Base-by-base conservation (phyloP, 1,140 invertebrate genomes). In the Drosophila ironensis region DNA sequence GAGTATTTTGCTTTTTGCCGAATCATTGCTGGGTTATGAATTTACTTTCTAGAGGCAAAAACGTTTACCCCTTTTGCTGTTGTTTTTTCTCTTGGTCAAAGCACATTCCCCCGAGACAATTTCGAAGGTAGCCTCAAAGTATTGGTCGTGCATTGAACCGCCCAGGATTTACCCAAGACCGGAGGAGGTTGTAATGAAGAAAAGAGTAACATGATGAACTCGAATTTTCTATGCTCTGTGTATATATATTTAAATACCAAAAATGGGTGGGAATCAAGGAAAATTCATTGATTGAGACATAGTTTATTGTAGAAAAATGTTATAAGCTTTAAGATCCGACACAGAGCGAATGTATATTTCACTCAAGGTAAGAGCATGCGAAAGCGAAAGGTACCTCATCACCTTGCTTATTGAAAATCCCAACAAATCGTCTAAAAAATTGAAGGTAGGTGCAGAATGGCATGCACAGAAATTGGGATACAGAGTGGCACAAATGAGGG, bases 371-470 rank as follows among this genome's bases (percentile, higher is more conserved):
- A 47, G 20, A 24, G 20, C 41, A 48, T 17, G 24, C 47, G 72
- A 81, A 75, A 81, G 71, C 71, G 77, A 81, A 82, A 82, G 72
- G 77, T 80, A 56, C 70, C 54, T 25, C 56, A 44, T 30, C 14
- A 50, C 19, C 45, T 50, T 44, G 52, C 51, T 72, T 59, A 59
- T 67, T 46, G 67, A 59, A 76, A 71, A 50, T 28, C 53, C 41
- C 12, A 19, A 53, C 37, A n/a, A n/a, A n/a, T n/a, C n/a, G n/a
- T n/a, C n/a, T n/a, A n/a, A n/a, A n/a, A n/a, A n/a, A n/a, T n/a
- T n/a, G n/a, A 35, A 37, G 33, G 54, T 40, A 48, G 11, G 44
- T 38, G n/a, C 25, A 9, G 22, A 41, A n/a, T 4, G 35, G 19
- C 25, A 16, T 6, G 14, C 45, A 35, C 27, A n/a, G 6, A 17